phyloP scores from a whole-genome alignment of 1,140 invertebrate species.

The Watersipora subatra region DNA sequence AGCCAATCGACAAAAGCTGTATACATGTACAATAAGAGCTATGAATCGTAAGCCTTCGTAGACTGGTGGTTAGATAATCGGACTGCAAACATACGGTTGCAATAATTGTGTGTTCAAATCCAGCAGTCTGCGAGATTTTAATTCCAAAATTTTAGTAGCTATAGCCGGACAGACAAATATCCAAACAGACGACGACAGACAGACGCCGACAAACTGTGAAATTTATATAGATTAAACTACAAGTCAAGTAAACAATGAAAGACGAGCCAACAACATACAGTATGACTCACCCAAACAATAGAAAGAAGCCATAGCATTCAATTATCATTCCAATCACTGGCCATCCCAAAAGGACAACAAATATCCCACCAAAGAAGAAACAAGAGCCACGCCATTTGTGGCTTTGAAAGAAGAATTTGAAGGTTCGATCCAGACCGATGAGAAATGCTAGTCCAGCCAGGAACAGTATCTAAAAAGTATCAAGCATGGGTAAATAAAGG shows the following conservation, averaged over 20 bases:
- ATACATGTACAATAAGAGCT: too few relatives aligned
- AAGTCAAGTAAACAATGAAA: background rate
- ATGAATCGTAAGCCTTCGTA: too few relatives aligned
- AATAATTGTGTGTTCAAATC: background rate
- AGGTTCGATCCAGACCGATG: constrained; percentile 85
- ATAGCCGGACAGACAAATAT: background rate
- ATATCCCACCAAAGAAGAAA: constrained; percentile 86
- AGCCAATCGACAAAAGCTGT: too few relatives aligned
- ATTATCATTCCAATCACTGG: constrained; percentile 89
- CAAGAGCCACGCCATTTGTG: constrained; percentile 86
- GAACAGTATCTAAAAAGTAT: constrained; percentile 67
- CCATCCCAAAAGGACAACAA: constrained; percentile 87
- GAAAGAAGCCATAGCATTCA: constrained; percentile 62
- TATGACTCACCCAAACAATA: constrained; percentile 46
- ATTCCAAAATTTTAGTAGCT: background rate
- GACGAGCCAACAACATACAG: background rate
- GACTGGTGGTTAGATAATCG: too few relatives aligned
- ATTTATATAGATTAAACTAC: background rate
- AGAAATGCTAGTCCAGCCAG: constrained; percentile 86
- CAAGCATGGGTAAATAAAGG: too few relatives aligned
- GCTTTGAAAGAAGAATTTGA: constrained; percentile 93
- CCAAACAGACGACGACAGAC: background rate
- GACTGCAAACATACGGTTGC: too few relatives aligned
- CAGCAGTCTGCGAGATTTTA: background rate
- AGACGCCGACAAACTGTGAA: background rate